phyloP scores from a whole-genome alignment of 2,113 vertebrate species.

The Microcebus tavaratra region DNA sequence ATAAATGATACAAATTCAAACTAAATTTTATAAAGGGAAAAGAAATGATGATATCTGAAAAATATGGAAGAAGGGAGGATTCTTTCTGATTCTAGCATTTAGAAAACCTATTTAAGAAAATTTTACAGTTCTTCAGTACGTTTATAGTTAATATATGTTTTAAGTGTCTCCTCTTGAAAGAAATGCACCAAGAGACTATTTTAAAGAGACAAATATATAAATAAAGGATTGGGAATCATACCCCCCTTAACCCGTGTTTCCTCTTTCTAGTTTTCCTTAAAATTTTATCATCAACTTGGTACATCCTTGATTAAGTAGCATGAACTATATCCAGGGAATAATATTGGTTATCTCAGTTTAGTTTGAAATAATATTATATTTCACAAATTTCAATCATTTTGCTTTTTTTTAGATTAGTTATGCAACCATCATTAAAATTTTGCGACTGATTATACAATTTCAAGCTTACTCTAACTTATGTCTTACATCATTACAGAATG shows the following conservation, averaged over 20 bases:
- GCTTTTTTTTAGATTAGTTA: neutral
- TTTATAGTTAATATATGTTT: neutral
- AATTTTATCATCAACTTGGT: neutral
- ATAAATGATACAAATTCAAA: neutral
- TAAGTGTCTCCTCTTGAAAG: neutral
- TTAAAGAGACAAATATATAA: neutral
- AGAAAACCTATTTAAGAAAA: neutral
- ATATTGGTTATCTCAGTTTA: neutral
- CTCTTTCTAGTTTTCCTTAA: neutral
- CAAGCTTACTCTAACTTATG: neutral
- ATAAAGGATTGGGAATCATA: neutral
- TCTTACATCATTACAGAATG: neutral
- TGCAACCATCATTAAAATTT: neutral
- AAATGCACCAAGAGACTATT: neutral
- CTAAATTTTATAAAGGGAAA: neutral
- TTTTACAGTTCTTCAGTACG: neutral
- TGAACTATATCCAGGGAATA: neutral
- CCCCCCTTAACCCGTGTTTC: neutral
- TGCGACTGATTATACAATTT: neutral
- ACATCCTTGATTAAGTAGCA: neutral
- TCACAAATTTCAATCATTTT: neutral
- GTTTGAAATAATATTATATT: neutral
- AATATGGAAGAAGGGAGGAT: accelerated
- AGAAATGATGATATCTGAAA: neutral
- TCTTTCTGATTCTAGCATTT: neutral